Evolutionary conservation across 2,113 vertebrate genomes (phyloP), one percentile per base, ranked within the genome.

Genomic region (Ivindomyrus marchei): DNA sequence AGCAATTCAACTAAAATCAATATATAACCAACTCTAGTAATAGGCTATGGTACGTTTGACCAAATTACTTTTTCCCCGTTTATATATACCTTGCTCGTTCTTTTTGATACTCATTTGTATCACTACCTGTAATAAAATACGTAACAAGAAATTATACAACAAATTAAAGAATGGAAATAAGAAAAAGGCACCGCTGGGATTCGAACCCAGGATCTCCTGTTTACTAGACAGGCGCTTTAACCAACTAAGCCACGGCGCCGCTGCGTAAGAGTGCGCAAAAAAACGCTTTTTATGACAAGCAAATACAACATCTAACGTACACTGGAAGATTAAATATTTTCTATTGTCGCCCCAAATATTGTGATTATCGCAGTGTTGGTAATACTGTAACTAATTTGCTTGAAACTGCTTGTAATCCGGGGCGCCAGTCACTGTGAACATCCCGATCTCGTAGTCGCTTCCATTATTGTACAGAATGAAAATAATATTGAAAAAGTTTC

Each of bases 191-290:
- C 91, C 90, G 91, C 91, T 91, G 91, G 89, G 91, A 91, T 91
- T 91, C 91, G 91, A 91, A 91, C 91, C 89, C 91, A 91, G 91
- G 91, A 91, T 91, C 88, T 92, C 91, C 91, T 92, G 91, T 92
- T 92, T 92, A 91, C 91, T 91, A 92, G 89, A 92, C 91, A 92
- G 90, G 91, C 90, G 91, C 91, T 92, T 92, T 92, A 91, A 92
- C 91, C 91, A 92, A 89, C 91, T 92, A 92, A 92, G 91, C 91
- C 91, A 92, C 91, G 90, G 91, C 91, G 90, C 91, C 91, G 11
- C 2, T 50, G 7, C 9, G 10, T 6, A 8, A 7, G 0, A 0
- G 0, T 0, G 0, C 4, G 8, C 46, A 89, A 89, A 77, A 89
- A 42, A 89, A 13, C 24, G 31, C 17, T 50, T 56, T 89, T 80